These are phyloP conservation scores for Ondatra zibethicus DNA, from an alignment of 2,113 vertebrate genomes.

Conservation along the genomic window DNA sequence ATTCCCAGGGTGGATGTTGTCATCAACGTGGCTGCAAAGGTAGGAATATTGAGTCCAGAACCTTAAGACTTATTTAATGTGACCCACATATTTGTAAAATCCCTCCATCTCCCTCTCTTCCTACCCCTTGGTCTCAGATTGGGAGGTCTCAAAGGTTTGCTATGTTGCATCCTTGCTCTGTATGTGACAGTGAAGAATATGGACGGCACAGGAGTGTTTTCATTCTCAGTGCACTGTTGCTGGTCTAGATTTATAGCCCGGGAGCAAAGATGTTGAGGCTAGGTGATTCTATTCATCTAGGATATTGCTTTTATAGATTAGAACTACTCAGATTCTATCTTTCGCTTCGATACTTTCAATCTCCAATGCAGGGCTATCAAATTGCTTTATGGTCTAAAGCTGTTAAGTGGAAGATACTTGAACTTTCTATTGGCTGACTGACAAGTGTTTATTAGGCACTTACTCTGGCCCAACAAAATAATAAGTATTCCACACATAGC, in stretches of 20 bases:
- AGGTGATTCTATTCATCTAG: conserved; percentile 50
- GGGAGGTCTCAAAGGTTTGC: neutral
- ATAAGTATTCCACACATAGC: conserved; percentile 6
- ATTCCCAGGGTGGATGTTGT: neutral
- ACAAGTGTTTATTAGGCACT: conserved; percentile 54
- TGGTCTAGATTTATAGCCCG: conserved; percentile 42
- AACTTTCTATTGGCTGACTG: conserved; percentile 1
- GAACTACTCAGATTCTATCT: conserved; percentile 3
- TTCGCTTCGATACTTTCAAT: conserved; percentile 64
- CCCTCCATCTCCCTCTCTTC: neutral
- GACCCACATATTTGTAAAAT: neutral
- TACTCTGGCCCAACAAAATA: neutral
- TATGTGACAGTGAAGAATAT: neutral
- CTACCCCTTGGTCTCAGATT: neutral
- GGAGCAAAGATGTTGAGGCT: conserved; percentile 16
- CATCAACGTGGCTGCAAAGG: neutral
- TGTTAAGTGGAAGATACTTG: conserved; percentile 58
- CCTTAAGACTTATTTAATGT: neutral
- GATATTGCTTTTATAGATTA: conserved; percentile 50
- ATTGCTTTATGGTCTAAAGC: conserved; percentile 60
- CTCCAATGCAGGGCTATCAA: conserved; percentile 43
- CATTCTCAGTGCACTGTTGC: neutral
- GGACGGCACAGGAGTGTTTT: conserved; percentile 3
- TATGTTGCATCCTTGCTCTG: neutral
- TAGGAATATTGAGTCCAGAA: neutral